phyloP scores from a whole-genome alignment of 2,797 vertebrate genomes.

The Enteromius treurensis region DNA sequence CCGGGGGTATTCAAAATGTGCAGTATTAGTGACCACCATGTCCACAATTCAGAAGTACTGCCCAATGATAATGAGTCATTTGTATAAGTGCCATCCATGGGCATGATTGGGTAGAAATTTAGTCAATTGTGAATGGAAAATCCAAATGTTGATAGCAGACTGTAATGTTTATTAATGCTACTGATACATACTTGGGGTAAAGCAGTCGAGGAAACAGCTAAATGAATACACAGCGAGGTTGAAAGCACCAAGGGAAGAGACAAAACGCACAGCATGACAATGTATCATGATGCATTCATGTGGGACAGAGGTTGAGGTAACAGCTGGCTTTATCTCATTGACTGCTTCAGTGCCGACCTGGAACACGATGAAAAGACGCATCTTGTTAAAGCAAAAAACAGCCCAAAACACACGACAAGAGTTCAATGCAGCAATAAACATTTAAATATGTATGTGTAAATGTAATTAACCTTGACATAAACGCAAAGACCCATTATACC shows the following conservation, averaged over 20 bases:
- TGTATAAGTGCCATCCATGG: neutral
- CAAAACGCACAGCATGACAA: neutral
- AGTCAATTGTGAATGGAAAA: neutral
- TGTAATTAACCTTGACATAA: conserved; percentile 37
- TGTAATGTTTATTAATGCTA: conserved; percentile 52
- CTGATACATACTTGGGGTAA: conserved; percentile 57
- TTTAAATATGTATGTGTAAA: conserved; percentile 51
- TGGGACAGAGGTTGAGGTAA: conserved; percentile 6
- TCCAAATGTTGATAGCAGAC: conserved; percentile 19
- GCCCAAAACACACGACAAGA: neutral
- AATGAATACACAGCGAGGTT: neutral
- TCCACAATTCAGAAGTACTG: neutral
- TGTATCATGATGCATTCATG: conserved; percentile 13
- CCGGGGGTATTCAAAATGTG: neutral
- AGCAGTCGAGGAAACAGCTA: conserved; percentile 34
- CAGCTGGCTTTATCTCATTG: neutral
- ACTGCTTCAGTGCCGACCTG: neutral
- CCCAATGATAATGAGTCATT: neutral
- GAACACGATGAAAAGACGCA: neutral
- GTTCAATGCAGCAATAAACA: neutral
- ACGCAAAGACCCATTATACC: conserved; percentile 2
- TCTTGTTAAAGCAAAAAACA: neutral
- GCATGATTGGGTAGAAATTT: neutral
- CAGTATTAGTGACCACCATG: neutral
- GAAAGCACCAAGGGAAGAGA: neutral